A percentile compares a stretch with the other conserved stretches of the same genome.
phyloP scores from a whole-genome alignment of 2,888 invertebrate genomes.

The Caenorhabditis auriculariae region DNA sequence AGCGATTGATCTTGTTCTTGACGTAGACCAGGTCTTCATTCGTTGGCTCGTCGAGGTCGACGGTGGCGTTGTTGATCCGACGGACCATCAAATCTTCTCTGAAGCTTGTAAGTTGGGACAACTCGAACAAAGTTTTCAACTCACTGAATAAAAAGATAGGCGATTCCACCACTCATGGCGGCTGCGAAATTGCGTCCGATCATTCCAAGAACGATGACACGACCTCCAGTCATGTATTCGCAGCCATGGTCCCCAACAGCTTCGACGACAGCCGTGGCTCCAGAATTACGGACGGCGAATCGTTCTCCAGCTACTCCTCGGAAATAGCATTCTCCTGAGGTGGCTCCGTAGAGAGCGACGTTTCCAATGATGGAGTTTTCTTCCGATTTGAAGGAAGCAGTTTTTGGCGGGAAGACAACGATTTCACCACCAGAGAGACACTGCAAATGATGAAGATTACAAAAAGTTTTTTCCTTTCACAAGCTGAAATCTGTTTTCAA shows the following conservation, averaged over 20 bases:
- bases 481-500: neutral
- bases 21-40: slow-evolving; percentile 79
- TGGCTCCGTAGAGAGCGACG: slow-evolving; percentile 95
- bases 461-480: neutral
- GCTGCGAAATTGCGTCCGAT: slow-evolving; percentile 98
- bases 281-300: slow-evolving; percentile 96
- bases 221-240: slow-evolving; percentile 94
- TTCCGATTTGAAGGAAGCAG: slow-evolving; percentile 79
- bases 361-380: slow-evolving; percentile 96
- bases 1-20: slow-evolving; percentile 79
- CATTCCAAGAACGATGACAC: slow-evolving; percentile 83
- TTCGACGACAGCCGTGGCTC: slow-evolving; percentile 90
- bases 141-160: slow-evolving; percentile 84
- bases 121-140: neutral
- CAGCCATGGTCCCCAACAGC: slow-evolving; percentile 99
- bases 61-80: slow-evolving; percentile 86
- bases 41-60: slow-evolving; percentile 80
- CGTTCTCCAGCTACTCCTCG: slow-evolving; percentile 94
- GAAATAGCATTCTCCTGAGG: slow-evolving; percentile 77
- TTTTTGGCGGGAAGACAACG: slow-evolving; percentile 86
- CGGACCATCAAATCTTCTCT: slow-evolving; percentile 70
- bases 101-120: slow-evolving; percentile 25
- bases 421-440: slow-evolving; percentile 93
- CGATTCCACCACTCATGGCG: slow-evolving; percentile 96
- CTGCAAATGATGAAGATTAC: slow-evolving; percentile 60